A percentile compares a stretch with the other conserved stretches of the same genome.
These are phyloP conservation scores for Squalus acanthias DNA, from an alignment of 2,797 vertebrate genomes.

Conservation along the genomic window DNA sequence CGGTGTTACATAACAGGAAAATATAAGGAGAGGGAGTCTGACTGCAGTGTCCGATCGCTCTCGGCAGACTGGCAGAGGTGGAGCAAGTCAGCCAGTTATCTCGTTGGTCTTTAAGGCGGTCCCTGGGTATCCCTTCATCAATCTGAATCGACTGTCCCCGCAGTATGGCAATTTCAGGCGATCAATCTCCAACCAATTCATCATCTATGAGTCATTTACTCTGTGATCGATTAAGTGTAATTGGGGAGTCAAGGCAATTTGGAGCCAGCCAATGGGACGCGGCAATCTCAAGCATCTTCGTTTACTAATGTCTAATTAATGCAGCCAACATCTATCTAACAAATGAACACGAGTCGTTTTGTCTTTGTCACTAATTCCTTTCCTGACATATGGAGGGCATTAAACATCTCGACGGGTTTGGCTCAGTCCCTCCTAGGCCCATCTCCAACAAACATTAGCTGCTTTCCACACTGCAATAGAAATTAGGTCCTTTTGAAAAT, in stretches of 20 bases:
- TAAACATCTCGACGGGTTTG: conserved; percentile 78
- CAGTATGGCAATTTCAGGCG: conserved; percentile 75
- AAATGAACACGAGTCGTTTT: conserved; percentile 79
- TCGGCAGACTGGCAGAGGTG: too few relatives aligned
- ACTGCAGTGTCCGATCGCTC: not conserved
- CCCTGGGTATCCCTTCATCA: conserved; percentile 63
- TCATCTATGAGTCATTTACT: conserved; percentile 99
- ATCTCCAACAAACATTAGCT: not conserved
- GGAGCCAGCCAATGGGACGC: conserved; percentile 83
- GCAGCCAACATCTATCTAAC: conserved; percentile 83
- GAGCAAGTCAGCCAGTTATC: not conserved
- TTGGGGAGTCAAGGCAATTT: conserved; percentile 95
- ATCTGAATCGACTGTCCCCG: conserved; percentile 81
- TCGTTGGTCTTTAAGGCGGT: not conserved
- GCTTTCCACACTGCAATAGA: not conserved
- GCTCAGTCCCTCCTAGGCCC: not conserved
- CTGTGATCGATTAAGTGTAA: conserved; percentile 94
- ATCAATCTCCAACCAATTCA: conserved; percentile 89
- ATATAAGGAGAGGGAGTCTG: not conserved
- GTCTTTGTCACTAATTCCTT: conserved; percentile 64
- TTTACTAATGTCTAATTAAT: conserved; percentile 98
- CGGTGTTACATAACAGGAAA: not conserved
- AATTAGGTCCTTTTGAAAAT: not conserved
- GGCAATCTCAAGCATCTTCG: conserved; percentile 81
- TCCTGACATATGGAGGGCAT: conserved; percentile 68